Conservation (phyloP, 2,797 vertebrate species). For the Mormyrops boulengeri region DNA sequence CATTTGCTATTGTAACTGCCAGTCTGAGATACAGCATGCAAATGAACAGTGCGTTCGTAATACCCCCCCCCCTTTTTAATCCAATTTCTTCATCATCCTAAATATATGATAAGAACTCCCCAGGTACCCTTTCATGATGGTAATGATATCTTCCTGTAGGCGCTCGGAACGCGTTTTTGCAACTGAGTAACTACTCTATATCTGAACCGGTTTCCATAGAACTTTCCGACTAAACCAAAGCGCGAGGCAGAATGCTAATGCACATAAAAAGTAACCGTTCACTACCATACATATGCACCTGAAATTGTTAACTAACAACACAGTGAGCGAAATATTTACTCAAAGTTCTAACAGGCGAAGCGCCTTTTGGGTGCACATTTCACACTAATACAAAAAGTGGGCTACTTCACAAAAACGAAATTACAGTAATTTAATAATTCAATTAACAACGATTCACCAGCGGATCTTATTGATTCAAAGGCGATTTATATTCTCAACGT, state of each 20-base stretch:
- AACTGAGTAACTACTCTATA: not conserved
- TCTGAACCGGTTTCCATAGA: not conserved
- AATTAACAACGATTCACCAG: not conserved
- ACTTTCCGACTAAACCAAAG: not conserved
- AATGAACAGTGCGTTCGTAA: constrained; percentile 51
- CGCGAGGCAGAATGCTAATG: not conserved
- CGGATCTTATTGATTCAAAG: not conserved
- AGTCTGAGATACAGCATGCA: constrained; percentile 72
- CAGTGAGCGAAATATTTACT: not conserved
- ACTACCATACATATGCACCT: not conserved
- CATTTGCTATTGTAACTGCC: constrained; percentile 66
- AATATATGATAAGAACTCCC: constrained; percentile 12
- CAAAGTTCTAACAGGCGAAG: not conserved
- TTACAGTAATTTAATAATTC: not conserved
- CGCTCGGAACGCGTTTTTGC: not conserved
- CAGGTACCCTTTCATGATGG: not conserved
- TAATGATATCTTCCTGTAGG: not conserved
- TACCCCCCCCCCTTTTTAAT: constrained; percentile 15
- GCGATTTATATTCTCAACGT: not conserved
- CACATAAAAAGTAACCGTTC: not conserved
- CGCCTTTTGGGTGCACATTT: not conserved
- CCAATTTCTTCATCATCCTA: constrained; percentile 11
- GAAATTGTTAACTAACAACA: not conserved
- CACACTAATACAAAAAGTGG: not conserved
- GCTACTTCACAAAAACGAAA: not conserved